Evolutionary conservation across 2,888 invertebrate genomes (phyloP), one percentile per base, ranked within the genome.

Genomic region (Eutolmus rufibarbis): DNA sequence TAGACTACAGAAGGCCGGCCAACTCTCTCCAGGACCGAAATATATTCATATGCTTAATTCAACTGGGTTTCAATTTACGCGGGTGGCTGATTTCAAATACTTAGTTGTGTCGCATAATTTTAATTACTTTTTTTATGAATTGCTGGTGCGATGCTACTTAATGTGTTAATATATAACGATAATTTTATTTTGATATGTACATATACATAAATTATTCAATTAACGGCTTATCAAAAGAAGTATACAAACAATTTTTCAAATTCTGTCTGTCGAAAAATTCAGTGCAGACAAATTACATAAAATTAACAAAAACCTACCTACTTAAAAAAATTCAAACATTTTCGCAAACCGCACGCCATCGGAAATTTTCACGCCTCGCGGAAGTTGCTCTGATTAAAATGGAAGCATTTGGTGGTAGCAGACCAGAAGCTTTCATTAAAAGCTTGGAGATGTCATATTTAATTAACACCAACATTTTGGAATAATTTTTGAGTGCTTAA

Each of bases 391-490:
- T 51, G 46, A 79, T 51, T 79, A 51, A 79, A 79, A 28, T 7
- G 14, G 43, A 46, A 78, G 12, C n/a, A 8, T 40, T 40, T 46
- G 19, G 43, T 78, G 46, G 31, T 16, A 9, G 79, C 23, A 23
- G 31, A 31, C 79, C 79, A 51, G 79, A 51, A 79, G 8, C 23
- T 51, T 14, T 28, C 51, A 79, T 79, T 46, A 79, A 79, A 31
- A 9, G 31, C 46, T 79, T 31, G 31, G 51, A 31, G 31, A 79
- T 51, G 79, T 79, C 79, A 79, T 79, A 79, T 79, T 51, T 79
- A 79, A 79, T 79, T 79, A 79, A 79, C 31, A 79, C 16, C 28
- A 79, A 46, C 79, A 51, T 79, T 79, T 79, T 28, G 79, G 46
- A 51, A 79, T 31, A 23, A 79, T 51, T 79, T 79, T 79, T 28